Evolutionary conservation across 2,113 vertebrate genomes (phyloP).

Genomic region (Oncorhynchus clarkii): DNA sequence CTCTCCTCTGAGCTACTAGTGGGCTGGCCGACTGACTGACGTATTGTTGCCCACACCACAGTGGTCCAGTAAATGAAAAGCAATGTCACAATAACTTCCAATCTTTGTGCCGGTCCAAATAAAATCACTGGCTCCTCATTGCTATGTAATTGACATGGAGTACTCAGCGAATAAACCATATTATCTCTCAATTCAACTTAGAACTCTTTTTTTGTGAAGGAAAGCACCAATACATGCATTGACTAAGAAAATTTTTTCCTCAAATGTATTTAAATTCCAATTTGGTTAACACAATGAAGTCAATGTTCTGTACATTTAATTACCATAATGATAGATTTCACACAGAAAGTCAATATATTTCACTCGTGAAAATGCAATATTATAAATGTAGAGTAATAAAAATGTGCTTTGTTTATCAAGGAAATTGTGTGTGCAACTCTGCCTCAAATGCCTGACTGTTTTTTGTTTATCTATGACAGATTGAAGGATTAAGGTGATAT

Average conservation of each 20-base stretch:
- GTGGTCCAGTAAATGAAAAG: slow-evolving; percentile 42
- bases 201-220: background rate
- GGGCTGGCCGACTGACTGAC: slow-evolving; percentile 27
- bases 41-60: slow-evolving; percentile 37
- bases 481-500: background rate
- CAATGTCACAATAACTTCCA: slow-evolving; percentile 29
- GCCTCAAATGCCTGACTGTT: background rate
- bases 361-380: background rate
- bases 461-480: background rate
- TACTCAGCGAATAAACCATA: background rate
- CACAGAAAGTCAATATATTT: slow-evolving; percentile 9
- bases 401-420: background rate
- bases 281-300: background rate
- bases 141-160: background rate
- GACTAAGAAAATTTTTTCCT: background rate
- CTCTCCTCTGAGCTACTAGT: slow-evolving; percentile 52
- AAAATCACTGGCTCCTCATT: background rate
- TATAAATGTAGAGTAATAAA: background rate
- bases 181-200: background rate
- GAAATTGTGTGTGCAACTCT: background rate
- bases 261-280: slow-evolving; percentile 1
- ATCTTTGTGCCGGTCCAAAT: background rate
- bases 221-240: background rate
- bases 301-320: slow-evolving; percentile 7
- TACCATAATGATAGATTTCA: slow-evolving; percentile 2